Percentiles rank a stretch among this genome's conserved stretches.
These are phyloP conservation scores for Sitta carolinensis DNA, from an alignment of 2,797 vertebrate genomes.

Conservation along the genomic window DNA sequence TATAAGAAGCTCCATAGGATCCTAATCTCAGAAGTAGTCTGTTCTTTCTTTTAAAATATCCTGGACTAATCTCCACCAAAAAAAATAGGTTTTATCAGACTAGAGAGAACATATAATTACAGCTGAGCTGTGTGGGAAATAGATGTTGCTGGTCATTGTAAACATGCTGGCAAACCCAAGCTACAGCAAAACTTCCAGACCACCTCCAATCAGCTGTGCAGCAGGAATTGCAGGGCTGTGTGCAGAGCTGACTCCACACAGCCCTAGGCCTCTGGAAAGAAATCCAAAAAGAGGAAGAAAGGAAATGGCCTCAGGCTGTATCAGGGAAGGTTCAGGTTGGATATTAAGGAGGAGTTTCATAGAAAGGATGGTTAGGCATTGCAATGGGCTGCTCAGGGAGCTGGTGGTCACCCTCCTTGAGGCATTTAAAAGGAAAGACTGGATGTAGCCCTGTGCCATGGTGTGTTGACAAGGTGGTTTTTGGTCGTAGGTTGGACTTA, in stretches of 20 bases:
- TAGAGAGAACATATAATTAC: background rate
- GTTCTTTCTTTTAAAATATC: background rate
- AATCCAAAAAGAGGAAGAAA: background rate
- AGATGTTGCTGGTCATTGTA: background rate
- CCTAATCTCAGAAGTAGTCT: background rate
- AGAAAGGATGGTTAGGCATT: background rate
- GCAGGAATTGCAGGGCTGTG: no score
- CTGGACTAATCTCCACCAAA: background rate
- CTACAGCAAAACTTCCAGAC: background rate
- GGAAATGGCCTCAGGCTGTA: background rate
- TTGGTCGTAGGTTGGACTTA: accelerated
- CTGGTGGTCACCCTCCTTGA: background rate
- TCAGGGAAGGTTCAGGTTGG: background rate
- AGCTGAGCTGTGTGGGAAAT: background rate
- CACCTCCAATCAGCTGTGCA: background rate
- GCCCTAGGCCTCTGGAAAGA: background rate
- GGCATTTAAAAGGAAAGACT: background rate
- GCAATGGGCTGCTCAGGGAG: background rate
- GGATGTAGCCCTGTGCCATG: accelerated
- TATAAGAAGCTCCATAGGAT: background rate
- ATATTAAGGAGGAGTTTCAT: background rate
- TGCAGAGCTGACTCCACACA: no score
- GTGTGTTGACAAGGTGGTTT: background rate
- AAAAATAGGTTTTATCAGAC: background rate
- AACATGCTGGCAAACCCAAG: background rate